A percentile compares a stretch with the other conserved stretches of the same genome.
Conservation (phyloP, 2,113 vertebrate genomes). For the Charadrius vociferus region DNA sequence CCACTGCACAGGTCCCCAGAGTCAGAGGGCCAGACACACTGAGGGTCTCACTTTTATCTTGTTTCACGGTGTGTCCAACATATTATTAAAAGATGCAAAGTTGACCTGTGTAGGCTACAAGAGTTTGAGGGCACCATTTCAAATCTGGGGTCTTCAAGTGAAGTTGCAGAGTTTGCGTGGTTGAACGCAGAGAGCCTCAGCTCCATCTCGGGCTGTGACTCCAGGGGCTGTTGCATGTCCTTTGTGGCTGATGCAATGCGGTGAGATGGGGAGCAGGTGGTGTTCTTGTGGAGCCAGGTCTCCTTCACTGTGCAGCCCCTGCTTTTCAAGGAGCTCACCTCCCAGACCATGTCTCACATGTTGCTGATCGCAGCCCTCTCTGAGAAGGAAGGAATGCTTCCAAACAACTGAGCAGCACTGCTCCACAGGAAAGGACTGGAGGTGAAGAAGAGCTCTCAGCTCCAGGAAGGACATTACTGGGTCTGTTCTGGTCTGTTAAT, state of each 20-base stretch:
- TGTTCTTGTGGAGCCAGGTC: neutral
- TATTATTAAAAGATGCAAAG: accelerated
- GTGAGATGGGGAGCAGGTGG: neutral
- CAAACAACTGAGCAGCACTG: neutral
- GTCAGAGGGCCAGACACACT: too few relatives aligned
- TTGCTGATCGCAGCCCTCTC: neutral
- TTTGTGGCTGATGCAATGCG: accelerated
- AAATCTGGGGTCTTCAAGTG: neutral
- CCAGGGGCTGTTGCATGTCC: accelerated
- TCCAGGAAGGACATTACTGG: neutral
- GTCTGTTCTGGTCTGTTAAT: neutral
- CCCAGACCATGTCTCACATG: neutral
- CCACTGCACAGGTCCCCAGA: accelerated
- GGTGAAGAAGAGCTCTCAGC: neutral
- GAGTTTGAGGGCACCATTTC: neutral
- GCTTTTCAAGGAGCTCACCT: neutral
- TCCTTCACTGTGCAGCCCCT: neutral
- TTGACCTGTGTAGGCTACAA: accelerated
- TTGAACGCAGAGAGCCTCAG: neutral
- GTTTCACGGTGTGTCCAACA: neutral
- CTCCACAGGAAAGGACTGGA: neutral
- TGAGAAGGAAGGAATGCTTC: neutral
- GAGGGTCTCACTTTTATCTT: neutral
- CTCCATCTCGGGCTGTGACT: neutral
- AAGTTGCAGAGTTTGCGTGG: neutral